Conservation (phyloP, 2,797 vertebrate species). For the Benthosema pterotum region DNA sequence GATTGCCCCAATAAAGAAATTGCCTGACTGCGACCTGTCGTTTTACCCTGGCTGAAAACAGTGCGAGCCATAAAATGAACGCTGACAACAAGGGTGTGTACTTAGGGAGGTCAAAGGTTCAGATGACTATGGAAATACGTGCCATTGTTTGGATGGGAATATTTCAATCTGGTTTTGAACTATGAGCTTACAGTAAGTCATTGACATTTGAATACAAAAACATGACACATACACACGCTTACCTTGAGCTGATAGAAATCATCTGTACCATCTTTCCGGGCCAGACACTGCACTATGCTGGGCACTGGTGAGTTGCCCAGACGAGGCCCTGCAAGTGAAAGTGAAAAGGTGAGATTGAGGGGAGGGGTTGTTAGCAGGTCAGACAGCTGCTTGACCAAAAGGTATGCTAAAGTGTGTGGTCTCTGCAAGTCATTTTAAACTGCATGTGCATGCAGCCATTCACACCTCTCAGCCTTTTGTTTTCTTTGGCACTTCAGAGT, state of each 20-base stretch:
- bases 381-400: slow-evolving; percentile 69
- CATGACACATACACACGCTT: slow-evolving; percentile 55
- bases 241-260: slow-evolving; percentile 99
- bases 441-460: slow-evolving; percentile 52
- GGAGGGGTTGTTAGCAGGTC: slow-evolving; percentile 55
- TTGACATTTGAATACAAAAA: background rate
- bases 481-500: slow-evolving; percentile 58
- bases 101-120: slow-evolving; percentile 69
- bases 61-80: slow-evolving; percentile 54
- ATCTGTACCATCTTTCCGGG: slow-evolving; percentile 97
- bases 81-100: slow-evolving; percentile 26
- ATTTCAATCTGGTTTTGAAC: background rate
- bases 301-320: slow-evolving; percentile 98
- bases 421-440: slow-evolving; percentile 59
- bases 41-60: slow-evolving; percentile 52
- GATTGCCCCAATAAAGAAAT: slow-evolving; percentile 64
- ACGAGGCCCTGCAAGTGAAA: slow-evolving; percentile 86
- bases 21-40: slow-evolving; percentile 30
- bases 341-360: slow-evolving; percentile 48
- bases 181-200: background rate
- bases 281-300: slow-evolving; percentile 98
- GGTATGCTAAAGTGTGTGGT: slow-evolving; percentile 64
- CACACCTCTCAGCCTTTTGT: slow-evolving; percentile 61
- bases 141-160: slow-evolving; percentile 31
- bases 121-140: slow-evolving; percentile 28